phyloP scores from a whole-genome alignment of 2,113 vertebrate genomes.

The Hyaena hyaena region DNA sequence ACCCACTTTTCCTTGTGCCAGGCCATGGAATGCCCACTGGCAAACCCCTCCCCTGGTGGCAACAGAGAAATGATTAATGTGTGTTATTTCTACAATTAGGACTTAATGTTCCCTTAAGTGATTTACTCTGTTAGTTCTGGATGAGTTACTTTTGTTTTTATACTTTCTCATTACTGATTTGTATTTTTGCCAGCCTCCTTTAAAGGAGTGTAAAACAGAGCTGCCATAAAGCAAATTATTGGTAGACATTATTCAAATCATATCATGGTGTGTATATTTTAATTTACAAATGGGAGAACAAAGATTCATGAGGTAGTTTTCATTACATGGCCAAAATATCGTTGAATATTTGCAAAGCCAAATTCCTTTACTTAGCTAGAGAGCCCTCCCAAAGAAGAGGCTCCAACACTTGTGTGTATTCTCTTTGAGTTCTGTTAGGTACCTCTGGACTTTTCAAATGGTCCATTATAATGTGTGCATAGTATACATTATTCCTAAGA shows the following conservation, averaged over 20 bases:
- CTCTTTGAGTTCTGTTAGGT: neutral
- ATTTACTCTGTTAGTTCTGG: slow-evolving; percentile 66
- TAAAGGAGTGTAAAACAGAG: slow-evolving; percentile 17
- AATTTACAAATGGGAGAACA: slow-evolving; percentile 44
- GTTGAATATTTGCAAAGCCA: neutral
- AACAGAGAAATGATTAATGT: slow-evolving; percentile 28
- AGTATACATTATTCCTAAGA: neutral
- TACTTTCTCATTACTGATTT: slow-evolving; percentile 62
- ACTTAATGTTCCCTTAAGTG: slow-evolving; percentile 64
- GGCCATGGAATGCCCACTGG: neutral
- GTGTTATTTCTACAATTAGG: slow-evolving; percentile 74
- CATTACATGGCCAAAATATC: neutral
- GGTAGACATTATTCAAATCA: slow-evolving; percentile 44
- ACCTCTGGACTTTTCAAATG: neutral
- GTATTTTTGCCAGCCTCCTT: slow-evolving; percentile 38
- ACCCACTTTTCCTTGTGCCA: neutral
- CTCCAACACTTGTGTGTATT: rapidly evolving
- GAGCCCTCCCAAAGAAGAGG: neutral
- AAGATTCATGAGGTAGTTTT: neutral
- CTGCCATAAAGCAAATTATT: slow-evolving; percentile 19
- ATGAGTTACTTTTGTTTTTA: slow-evolving; percentile 58
- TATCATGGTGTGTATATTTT: slow-evolving; percentile 23
- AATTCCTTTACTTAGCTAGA: neutral
- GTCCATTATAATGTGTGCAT: rapidly evolving
- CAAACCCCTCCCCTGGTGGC: neutral